Conservation (phyloP, 92 coral and sea anemone genomes). For the Actinostola sp. region DNA sequence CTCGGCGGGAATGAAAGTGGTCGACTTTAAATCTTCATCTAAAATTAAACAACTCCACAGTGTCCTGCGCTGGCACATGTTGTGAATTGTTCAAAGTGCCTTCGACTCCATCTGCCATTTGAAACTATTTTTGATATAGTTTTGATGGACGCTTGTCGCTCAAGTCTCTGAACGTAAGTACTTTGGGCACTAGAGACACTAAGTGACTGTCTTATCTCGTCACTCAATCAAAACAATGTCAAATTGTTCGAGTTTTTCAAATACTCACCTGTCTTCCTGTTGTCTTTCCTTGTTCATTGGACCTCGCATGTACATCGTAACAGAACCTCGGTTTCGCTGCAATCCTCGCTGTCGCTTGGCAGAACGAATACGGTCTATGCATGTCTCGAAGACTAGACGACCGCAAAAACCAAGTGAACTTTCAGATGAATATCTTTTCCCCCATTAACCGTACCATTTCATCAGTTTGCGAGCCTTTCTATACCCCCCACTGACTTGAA, state of each 20-base stretch:
- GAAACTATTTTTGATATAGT: neutral
- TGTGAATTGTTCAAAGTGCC: no score
- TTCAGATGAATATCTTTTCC: neutral
- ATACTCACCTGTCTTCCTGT: conserved; percentile 7
- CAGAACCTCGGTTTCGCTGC: neutral
- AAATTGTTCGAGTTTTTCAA: neutral
- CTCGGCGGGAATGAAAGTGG: neutral
- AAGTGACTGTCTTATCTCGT: neutral
- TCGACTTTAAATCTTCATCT: neutral
- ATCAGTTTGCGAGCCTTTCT: no score
- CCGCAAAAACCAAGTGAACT: neutral
- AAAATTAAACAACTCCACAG: neutral
- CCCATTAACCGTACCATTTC: no score
- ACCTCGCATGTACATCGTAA: no score
- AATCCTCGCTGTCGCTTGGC: neutral
- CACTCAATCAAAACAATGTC: conserved; percentile 1
- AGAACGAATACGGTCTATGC: neutral
- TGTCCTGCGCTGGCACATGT: no score
- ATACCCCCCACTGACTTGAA: neutral
- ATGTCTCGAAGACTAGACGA: neutral
- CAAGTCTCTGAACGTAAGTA: no score
- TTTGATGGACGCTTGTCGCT: neutral
- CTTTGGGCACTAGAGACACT: no score
- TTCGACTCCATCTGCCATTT: neutral
- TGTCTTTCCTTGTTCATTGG: neutral